Evolutionary conservation across 92 coral and sea anemone species (phyloP), one percentile per base, ranked within the genome.

Genomic region (Umimayanthus chanpuru): DNA sequence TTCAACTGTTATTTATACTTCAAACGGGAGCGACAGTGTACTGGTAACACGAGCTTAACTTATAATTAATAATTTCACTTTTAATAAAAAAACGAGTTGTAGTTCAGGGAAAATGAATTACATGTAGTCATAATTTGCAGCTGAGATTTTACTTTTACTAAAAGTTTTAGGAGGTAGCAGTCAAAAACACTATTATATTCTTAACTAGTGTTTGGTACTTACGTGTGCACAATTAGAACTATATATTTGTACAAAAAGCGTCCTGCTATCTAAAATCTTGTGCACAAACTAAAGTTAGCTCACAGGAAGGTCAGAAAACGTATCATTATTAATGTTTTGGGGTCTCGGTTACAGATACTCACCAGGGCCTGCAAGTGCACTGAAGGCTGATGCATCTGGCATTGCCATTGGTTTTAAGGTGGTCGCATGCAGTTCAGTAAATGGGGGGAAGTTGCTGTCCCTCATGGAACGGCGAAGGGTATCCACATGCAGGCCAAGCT

Each of bases 371-470:
- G 53, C 58, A 10, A 95, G 91, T 2, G 98, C 98, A 87, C 95
- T 94, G 88, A 96, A 97, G 2, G 98, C 95, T 73, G 98, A 80
- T 4, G 97, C 93, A 79, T 96, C 99, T 8, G 97, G 95, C 21
- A 95, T 73, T 91, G 94, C 93, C 56, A 94, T 89, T 58, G 98
- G 99, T 70, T 97, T 98, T 50, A 97, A 66, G 14, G 99, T 97
- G 36, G 91, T 92, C 9, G 98, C 93, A 50, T 95, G 98, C 12
- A 97, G 93, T 53, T 97, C 99, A 11, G 99, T 91, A 73, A 97
- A 97, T 39, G 98, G 99, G 2, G 93, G 95, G 53, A 94, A 95
- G 67, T 93, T 92, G 58, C 88, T 94, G 89, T 93, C 92, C 76
- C 98, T 85, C 56, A 96, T 96, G 76, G 90, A 85, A 23, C 98